Evolutionary conservation across 2,113 vertebrate species (phyloP).

Genomic region (Eidolon helvum): DNA sequence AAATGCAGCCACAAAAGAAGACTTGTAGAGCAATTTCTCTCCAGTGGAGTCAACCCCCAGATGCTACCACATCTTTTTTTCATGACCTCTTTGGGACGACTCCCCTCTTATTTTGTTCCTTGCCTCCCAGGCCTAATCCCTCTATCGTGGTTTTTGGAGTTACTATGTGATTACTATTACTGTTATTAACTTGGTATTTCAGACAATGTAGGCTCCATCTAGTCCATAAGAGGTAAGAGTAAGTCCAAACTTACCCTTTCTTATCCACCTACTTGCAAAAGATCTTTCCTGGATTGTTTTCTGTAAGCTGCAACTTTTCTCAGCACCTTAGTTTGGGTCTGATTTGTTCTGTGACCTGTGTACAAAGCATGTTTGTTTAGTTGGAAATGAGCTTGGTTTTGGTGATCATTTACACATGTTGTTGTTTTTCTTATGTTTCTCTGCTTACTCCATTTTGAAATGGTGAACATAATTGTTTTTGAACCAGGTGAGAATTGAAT

Average conservation of each 20-base stretch:
- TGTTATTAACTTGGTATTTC: not conserved
- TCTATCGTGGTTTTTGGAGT: not conserved
- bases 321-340: not conserved
- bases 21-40: not conserved
- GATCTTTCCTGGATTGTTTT: not conserved
- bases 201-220: not conserved
- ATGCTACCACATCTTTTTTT: not conserved
- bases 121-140: not conserved
- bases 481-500: conserved; percentile 25
- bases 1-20: not conserved
- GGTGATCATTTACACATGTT: conserved; percentile 27
- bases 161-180: not conserved
- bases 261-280: not conserved
- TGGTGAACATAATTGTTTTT: not conserved
- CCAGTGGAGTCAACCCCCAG: not conserved
- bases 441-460: not conserved
- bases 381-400: not conserved
- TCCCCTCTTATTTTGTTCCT: not conserved
- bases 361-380: not conserved
- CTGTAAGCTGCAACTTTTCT: not conserved
- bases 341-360: conserved; percentile 15
- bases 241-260: not conserved
- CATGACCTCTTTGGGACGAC: not conserved
- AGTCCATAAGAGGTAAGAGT: not conserved
- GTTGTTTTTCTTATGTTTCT: not conserved